Evolutionary conservation across 2,888 invertebrate genomes (phyloP).

Genomic region (Aphodius granarius): DNA sequence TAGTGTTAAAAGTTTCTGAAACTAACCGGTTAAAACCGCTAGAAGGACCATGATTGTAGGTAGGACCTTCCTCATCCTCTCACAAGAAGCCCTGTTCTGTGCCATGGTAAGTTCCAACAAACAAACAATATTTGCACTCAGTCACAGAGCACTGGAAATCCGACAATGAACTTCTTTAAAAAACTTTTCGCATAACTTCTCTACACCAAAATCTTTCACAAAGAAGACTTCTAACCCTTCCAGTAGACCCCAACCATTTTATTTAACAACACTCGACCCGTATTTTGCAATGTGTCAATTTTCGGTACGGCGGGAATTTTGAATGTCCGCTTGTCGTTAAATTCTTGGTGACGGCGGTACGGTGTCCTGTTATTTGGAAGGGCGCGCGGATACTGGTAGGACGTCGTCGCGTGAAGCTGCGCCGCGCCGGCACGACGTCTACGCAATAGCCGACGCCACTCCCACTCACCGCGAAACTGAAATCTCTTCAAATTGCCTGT

Average conservation of each 20-base stretch:
- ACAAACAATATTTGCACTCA: neutral
- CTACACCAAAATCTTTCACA: neutral
- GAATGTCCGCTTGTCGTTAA: neutral
- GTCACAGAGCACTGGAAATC: neutral
- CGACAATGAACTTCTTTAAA: neutral
- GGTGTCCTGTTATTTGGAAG: slow-evolving; percentile 46
- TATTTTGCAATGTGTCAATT: neutral
- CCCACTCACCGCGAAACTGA: slow-evolving; percentile 47
- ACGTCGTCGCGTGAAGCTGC: slow-evolving; percentile 47
- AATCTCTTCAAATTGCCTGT: slow-evolving; percentile 42
- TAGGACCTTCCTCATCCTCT: neutral
- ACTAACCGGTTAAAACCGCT: neutral
- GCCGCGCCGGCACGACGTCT: slow-evolving; percentile 41
- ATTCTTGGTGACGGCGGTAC: slow-evolving; percentile 3
- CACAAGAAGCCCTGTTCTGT: neutral
- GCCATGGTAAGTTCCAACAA: neutral
- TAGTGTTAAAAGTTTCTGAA: neutral
- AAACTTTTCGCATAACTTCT: neutral
- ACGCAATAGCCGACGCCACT: slow-evolving; percentile 48
- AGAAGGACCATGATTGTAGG: neutral
- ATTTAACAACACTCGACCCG: neutral
- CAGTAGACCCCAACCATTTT: neutral
- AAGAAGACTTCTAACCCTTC: neutral
- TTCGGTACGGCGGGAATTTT: slow-evolving; percentile 28
- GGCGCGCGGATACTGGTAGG: slow-evolving; percentile 51